Percentiles rank a stretch among this genome's conserved stretches.
These are phyloP conservation scores for Artemia sinica DNA, from an alignment of 2,888 invertebrate genomes.

Conservation along the genomic window DNA sequence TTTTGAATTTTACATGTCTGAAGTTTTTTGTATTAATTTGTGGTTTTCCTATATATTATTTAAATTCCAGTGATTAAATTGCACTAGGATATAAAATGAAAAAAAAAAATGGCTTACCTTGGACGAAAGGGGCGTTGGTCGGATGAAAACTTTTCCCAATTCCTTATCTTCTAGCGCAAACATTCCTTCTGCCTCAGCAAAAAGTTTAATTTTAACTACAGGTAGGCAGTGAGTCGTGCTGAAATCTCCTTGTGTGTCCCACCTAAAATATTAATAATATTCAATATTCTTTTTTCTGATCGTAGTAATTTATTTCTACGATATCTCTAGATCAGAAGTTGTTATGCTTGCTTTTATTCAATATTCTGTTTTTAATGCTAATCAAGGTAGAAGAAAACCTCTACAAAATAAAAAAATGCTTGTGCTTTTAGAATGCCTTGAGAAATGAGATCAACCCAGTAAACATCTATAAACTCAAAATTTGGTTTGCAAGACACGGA, in stretches of 20 bases:
- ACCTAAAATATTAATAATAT: slow-evolving; percentile 41
- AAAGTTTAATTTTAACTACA: slow-evolving; percentile 89
- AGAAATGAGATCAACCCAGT: no score
- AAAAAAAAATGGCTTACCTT: slow-evolving; percentile 41
- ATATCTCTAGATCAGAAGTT: no score
- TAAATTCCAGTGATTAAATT: not conserved
- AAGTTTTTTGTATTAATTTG: not conserved
- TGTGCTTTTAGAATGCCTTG: no score
- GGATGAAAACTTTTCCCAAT: slow-evolving; percentile 73
- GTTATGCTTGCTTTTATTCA: no score
- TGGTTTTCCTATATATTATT: no score
- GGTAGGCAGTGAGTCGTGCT: slow-evolving; percentile 93
- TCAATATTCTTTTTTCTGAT: no score
- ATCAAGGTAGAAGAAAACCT: no score
- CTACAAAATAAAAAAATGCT: no score
- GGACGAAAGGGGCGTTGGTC: slow-evolving; percentile 68
- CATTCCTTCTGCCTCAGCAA: slow-evolving; percentile 92
- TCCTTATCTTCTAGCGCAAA: slow-evolving; percentile 97
- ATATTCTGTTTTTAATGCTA: no score
- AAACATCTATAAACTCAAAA: no score
- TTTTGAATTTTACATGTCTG: not conserved
- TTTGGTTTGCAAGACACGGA: no score
- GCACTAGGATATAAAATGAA: not conserved
- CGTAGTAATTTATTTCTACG: no score
- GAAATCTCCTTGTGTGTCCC: slow-evolving; percentile 99